A percentile compares a stretch with the other conserved stretches of the same genome.
These are phyloP conservation scores for Conger conger DNA, from an alignment of 2,113 vertebrate genomes.

Conservation along the genomic window DNA sequence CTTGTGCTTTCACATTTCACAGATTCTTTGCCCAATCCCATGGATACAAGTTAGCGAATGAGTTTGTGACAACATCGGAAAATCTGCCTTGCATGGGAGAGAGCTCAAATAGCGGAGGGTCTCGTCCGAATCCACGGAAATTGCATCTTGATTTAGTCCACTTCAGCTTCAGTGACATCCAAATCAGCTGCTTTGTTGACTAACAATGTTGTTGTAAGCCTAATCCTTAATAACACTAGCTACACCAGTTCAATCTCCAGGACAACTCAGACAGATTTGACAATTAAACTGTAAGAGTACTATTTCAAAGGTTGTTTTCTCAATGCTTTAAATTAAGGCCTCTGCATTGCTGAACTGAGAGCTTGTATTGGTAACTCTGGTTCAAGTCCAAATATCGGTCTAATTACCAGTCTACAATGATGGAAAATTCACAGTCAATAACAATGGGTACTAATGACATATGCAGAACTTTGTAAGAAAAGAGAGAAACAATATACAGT, in stretches of 20 bases:
- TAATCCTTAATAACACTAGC: too few species aligned
- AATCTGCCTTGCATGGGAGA: not conserved
- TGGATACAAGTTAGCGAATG: not conserved
- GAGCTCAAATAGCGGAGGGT: not conserved
- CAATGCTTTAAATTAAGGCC: not conserved
- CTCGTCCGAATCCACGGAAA: not conserved
- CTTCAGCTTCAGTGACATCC: not conserved
- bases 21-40: too few species aligned
- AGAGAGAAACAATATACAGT: not conserved
- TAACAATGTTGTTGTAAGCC: too few species aligned
- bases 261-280: too few species aligned
- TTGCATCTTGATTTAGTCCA: too few species aligned
- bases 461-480: not conserved
- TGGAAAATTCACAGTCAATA: not conserved
- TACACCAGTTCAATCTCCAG: too few species aligned
- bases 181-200: not conserved
- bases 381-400: not conserved
- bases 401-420: not conserved
- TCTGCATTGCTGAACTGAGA: not conserved
- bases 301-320: not conserved
- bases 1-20: too few species aligned
- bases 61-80: not conserved
- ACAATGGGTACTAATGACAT: not conserved
- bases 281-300: too few species aligned
- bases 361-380: not conserved